Evolutionary conservation across 2,888 invertebrate species (phyloP).

Genomic region (Eupithecia insigniata): DNA sequence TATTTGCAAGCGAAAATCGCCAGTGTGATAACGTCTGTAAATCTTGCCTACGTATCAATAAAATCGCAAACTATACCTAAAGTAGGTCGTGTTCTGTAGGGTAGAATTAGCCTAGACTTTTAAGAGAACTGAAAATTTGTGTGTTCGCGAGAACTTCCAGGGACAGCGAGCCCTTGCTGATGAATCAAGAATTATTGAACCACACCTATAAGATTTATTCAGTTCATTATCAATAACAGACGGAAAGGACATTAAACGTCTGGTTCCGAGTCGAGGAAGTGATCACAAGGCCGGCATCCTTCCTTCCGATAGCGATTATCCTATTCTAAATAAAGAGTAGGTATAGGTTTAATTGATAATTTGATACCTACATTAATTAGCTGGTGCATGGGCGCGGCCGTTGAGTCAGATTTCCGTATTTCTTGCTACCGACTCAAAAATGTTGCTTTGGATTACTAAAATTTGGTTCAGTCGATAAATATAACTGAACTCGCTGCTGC

Average conservation of each 20-base stretch:
- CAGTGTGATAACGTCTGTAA: too few species aligned
- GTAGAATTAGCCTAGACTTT: neutral
- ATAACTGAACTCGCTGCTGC: too few species aligned
- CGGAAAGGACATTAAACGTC: conserved; percentile 12
- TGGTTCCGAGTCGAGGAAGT: conserved; percentile 71
- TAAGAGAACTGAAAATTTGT: neutral
- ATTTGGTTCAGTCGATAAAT: neutral
- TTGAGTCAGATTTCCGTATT: conserved; percentile 20
- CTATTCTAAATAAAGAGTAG: conserved; percentile 36
- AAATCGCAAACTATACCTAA: too few species aligned
- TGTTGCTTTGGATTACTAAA: neutral
- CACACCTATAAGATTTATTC: neutral
- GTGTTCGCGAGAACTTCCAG: neutral
- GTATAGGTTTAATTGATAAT: conserved; percentile 23
- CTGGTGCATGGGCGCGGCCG: conserved; percentile 2
- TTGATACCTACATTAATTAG: conserved; percentile 18
- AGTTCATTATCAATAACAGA: neutral
- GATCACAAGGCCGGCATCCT: conserved; percentile 68
- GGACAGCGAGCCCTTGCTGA: neutral
- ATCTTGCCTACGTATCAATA: too few species aligned
- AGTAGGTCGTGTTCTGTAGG: too few species aligned
- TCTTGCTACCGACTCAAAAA: neutral
- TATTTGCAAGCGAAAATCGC: too few species aligned
- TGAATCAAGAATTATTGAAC: neutral
- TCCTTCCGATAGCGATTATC: conserved; percentile 69